Conservation (phyloP, 2,888 invertebrate genomes). For the Limnephilus marmoratus region DNA sequence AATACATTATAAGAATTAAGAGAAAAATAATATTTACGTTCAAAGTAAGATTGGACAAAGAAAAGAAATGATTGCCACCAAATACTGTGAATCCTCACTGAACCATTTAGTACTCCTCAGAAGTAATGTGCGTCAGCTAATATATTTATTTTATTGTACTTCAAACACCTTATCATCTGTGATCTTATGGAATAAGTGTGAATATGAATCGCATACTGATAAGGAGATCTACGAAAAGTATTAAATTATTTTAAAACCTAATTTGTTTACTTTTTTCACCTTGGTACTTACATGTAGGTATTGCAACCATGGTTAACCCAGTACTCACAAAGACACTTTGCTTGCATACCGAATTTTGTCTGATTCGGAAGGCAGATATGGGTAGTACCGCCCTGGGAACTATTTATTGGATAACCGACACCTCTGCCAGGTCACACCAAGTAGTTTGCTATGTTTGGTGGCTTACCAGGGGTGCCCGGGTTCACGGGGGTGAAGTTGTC, state of each 20-base stretch:
- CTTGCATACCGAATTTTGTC: too few species aligned
- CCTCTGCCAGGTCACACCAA: too few species aligned
- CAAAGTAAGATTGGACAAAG: background rate
- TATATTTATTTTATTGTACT: constrained; percentile 57
- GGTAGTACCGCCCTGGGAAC: too few species aligned
- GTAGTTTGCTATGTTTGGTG: too few species aligned
- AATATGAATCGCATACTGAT: constrained; percentile 50
- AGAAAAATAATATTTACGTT: background rate
- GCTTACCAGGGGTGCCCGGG: too few species aligned
- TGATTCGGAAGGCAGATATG: too few species aligned
- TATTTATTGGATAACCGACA: too few species aligned
- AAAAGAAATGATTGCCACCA: background rate
- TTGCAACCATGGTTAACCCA: too few species aligned
- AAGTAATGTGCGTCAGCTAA: constrained; percentile 21
- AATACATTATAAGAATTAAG: background rate
- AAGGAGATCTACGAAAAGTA: constrained; percentile 45
- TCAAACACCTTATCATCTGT: constrained; percentile 62
- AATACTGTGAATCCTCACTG: background rate
- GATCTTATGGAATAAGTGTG: constrained; percentile 62
- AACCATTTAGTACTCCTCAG: background rate
- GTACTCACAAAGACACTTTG: too few species aligned
- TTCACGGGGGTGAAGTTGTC: too few species aligned
- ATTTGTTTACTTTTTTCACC: background rate
- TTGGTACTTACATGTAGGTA: background rate
- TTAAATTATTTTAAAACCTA: constrained; percentile 53